phyloP scores from a whole-genome alignment of 2,113 vertebrate species.

The Pipra filicauda region DNA sequence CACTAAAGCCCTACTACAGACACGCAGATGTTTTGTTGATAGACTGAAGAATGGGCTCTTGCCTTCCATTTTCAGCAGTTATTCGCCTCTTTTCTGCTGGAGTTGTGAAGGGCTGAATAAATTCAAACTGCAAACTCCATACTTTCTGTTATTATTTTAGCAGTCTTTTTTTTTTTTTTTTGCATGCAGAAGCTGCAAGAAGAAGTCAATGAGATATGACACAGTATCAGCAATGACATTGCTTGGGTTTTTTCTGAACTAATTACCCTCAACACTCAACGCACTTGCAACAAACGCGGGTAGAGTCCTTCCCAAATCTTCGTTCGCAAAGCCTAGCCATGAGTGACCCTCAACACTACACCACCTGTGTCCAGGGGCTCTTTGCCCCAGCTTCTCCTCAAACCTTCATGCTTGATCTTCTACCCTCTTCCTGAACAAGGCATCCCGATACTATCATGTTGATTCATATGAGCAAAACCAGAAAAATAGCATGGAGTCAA shows the following conservation, averaged over 20 bases:
- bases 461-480: not conserved
- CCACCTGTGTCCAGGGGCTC: not conserved
- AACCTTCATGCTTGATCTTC: not conserved
- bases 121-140: not conserved
- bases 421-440: not conserved
- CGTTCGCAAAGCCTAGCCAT: no score
- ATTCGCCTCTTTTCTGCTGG: not conserved
- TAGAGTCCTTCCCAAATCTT: no score
- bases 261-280: not conserved
- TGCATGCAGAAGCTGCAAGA: not conserved
- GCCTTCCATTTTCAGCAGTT: not conserved
- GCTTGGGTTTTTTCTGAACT: not conserved
- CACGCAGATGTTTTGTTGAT: not conserved
- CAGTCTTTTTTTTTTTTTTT: not conserved
- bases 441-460: rapidly evolving
- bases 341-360: not conserved
- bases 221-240: not conserved
- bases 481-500: not conserved
- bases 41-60: not conserved
- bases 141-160: not conserved
- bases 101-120: not conserved
- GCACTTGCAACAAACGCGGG: no score
- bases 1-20: not conserved
- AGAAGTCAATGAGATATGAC: not conserved
- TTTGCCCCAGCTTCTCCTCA: not conserved